A percentile compares a stretch with the other conserved stretches of the same genome.
phyloP scores from a whole-genome alignment of 2,113 vertebrate species.

The Hemichromis elongatus region DNA sequence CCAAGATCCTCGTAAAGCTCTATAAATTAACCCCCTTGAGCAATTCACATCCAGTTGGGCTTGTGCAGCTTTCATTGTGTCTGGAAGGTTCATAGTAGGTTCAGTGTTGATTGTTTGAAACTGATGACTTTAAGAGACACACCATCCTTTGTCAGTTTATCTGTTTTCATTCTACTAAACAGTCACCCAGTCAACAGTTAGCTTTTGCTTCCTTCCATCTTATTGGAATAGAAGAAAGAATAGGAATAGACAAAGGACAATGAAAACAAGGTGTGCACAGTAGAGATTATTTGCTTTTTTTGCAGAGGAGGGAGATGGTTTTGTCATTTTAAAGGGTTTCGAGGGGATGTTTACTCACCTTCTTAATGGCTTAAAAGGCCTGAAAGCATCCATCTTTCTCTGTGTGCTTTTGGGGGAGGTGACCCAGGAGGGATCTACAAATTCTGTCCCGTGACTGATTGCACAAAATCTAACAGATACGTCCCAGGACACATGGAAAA shows the following conservation, averaged over 20 bases:
- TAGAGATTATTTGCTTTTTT: constrained; percentile 19
- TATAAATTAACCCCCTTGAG: constrained; percentile 26
- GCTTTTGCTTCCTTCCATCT: constrained; percentile 47
- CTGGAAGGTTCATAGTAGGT: background rate
- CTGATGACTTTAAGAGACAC: background rate
- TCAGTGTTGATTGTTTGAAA: background rate
- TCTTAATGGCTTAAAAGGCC: constrained; percentile 59
- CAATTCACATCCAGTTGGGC: constrained; percentile 3
- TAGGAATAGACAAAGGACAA: background rate
- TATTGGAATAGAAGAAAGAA: background rate
- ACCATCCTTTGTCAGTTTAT: background rate
- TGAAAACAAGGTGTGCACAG: background rate
- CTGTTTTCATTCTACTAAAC: background rate
- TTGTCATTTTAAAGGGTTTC: constrained; percentile 58
- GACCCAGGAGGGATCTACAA: constrained; percentile 30
- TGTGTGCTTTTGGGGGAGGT: constrained; percentile 15
- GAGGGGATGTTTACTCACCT: constrained; percentile 61
- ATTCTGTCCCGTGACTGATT: constrained; percentile 36
- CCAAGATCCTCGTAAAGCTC: constrained; percentile 11
- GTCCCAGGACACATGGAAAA: constrained; percentile 29
- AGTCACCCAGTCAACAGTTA: constrained; percentile 33
- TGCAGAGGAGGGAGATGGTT: background rate
- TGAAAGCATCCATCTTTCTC: constrained; percentile 63
- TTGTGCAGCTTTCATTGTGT: background rate
- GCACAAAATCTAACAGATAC: constrained; percentile 28